Base-by-base conservation (phyloP, 2,888 invertebrate species). In the Psylliodes chrysocephalus region DNA sequence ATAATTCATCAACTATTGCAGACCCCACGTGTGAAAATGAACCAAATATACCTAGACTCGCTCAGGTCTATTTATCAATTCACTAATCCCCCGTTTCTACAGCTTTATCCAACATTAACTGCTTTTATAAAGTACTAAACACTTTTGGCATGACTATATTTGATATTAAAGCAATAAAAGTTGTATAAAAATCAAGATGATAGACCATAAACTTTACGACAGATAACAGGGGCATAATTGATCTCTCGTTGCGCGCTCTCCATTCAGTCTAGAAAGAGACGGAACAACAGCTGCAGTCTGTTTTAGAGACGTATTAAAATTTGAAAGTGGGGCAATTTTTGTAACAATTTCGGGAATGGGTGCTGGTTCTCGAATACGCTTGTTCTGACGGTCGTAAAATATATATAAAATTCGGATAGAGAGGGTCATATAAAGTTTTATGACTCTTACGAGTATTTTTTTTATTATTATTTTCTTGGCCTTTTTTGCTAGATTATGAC, bases 131-230 rank as follows among this genome's bases (percentile, higher is more conserved):
- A 52, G 64, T 52, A 56, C 63, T 59, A 66, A 65, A 69, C 63
- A 69, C 67, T 60, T 60, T 67, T 60, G 42, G 46, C 53, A 44
- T 30, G 49, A 49, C 59, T 61, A 64, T 59, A 57, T 66, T 63
- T 69, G 54, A 60, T 63, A 60, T 52, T 56, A 40, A 54, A 42
- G 57, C 51, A 49, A 66, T 69, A 69, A 69, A 69, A 64, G 42
- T 18, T 44, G 62, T 55, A 67, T 69, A 65, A 69, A 67, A 63
- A 57, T 60, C 62, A 61, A 60, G 61, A 62, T 66, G 54, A 66
- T 62, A 54, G 66, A 25, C 66, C 62, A 62, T 66, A 62, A 66
- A 66, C 15, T 62, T 59, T 47, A 64, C 47, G 54, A 46, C 46
- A 59, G 54, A 64, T 64, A 56, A 64, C 40, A 46, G 49, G 54